Evolutionary conservation across 2,113 vertebrate genomes (phyloP).

Genomic region (Ictalurus punctatus): DNA sequence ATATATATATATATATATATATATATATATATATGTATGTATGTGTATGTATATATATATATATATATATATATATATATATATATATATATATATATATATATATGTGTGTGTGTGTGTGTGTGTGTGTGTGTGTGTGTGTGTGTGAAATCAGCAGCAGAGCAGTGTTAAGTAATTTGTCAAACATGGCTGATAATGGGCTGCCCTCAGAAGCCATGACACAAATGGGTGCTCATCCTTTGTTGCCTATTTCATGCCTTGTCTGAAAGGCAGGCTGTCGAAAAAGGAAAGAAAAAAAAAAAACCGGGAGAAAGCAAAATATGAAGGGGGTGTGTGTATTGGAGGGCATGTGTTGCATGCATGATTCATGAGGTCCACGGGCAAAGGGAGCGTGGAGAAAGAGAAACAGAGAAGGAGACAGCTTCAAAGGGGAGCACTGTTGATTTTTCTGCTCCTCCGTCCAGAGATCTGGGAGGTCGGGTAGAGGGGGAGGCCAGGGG

Average conservation of each 20-base stretch:
- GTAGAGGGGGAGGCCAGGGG: constrained; percentile 66
- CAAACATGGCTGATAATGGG: constrained; percentile 70
- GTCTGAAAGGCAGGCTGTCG: constrained; percentile 49
- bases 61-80: too few relatives aligned
- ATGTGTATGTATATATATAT: not conserved
- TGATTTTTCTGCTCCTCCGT: constrained; percentile 74
- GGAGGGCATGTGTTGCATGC: constrained; percentile 68
- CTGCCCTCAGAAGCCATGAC: constrained; percentile 60
- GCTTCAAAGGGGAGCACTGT: constrained; percentile 75
- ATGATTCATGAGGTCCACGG: constrained; percentile 79
- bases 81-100: too few relatives aligned
- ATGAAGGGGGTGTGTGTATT: constrained; percentile 55
- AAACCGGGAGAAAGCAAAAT: constrained; percentile 53
- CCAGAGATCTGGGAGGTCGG: constrained; percentile 75
- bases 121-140: constrained; percentile 9
- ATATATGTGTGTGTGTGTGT: constrained; percentile 9
- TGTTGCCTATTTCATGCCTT: constrained; percentile 59
- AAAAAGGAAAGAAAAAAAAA: constrained; percentile 31
- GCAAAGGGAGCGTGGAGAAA: constrained; percentile 67
- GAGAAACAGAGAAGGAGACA: constrained; percentile 63
- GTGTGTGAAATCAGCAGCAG: constrained; percentile 51
- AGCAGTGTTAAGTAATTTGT: constrained; percentile 74
- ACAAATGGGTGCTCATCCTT: constrained; percentile 62
- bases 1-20: too few relatives aligned
- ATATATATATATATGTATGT: not conserved